phyloP scores from a whole-genome alignment of 1,140 invertebrate genomes.

The Heliconius hermathena region DNA sequence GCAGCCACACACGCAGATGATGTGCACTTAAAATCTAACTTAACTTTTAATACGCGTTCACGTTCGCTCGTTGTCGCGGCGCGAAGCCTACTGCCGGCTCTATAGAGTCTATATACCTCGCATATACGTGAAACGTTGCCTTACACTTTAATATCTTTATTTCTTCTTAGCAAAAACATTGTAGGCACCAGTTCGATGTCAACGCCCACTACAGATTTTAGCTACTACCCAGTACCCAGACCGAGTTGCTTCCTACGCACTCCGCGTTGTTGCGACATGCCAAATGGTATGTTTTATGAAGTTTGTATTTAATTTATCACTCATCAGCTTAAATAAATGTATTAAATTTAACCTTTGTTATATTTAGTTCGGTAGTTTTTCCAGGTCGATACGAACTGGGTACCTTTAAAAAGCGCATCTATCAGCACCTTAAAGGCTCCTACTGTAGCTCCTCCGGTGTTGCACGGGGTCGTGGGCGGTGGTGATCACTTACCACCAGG shows the following conservation, averaged over 20 bases:
- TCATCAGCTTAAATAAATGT: neutral
- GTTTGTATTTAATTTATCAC: slow-evolving; percentile 1
- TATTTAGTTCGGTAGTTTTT: too few relatives aligned
- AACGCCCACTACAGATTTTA: slow-evolving; percentile 67
- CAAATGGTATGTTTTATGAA: slow-evolving; percentile 31
- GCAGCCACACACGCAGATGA: slow-evolving; percentile 72
- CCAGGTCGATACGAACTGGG: too few relatives aligned
- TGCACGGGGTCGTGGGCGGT: too few relatives aligned
- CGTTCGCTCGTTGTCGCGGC: slow-evolving; percentile 63
- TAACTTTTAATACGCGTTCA: slow-evolving; percentile 46
- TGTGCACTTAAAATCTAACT: slow-evolving; percentile 41
- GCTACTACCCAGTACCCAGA: slow-evolving; percentile 61
- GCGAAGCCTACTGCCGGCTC: slow-evolving; percentile 62
- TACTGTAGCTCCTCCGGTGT: too few relatives aligned
- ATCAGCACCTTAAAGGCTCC: too few relatives aligned
- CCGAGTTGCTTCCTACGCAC: slow-evolving; percentile 59
- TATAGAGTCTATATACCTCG: slow-evolving; percentile 50
- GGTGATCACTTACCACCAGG: too few relatives aligned
- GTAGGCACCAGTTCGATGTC: slow-evolving; percentile 68
- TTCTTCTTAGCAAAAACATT: slow-evolving; percentile 73
- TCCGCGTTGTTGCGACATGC: slow-evolving; percentile 48
- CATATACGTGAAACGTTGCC: slow-evolving; percentile 34
- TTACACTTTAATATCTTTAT: slow-evolving; percentile 50
- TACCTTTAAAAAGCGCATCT: too few relatives aligned
- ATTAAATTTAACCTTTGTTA: too few relatives aligned